Base-by-base conservation (phyloP, 2,797 vertebrate species). In the Melanotaenia nigrans region DNA sequence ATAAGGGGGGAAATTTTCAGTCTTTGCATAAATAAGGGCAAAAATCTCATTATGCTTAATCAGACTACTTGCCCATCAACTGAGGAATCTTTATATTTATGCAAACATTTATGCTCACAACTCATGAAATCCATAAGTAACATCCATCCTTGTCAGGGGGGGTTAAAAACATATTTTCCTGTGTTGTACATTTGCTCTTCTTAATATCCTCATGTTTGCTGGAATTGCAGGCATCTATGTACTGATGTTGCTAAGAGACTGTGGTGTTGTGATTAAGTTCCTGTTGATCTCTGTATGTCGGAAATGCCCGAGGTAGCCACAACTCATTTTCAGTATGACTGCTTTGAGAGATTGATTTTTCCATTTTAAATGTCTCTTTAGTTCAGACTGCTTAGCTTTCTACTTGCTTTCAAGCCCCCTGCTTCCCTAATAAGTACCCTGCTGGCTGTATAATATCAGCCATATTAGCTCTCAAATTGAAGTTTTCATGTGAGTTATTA, bases 211-310 rank as follows among this genome's bases (percentile, higher is more conserved):
- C 58, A 40, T 54, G 25, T 79, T 61, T 65, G 65, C 56, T 65
- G 38, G 54, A 65, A 58, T 58, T 70, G 51, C 30, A 55, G 22
- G n/a, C 16, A 36, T 66, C 49, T 47, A 47, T 18, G 65, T 61
- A 71, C 68, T 76, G 60, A 57, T 73, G 65, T 58, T 75, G 68
- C 72, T 64, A 33, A 64, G 63, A 72, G 66, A 77, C 53, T 24
- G 58, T n/a, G n/a, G 33, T 47, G 32, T 60, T 79, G 63, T 79
- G 56, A 83, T 85, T 66, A 72, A 66, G 38, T 71, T 67, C 61
- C 58, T 71, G 77, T 81, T 82, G 62, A 71, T 70, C 40, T 82
- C 73, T 78, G 53, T 69, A 64, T 71, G 42, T 79, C 71, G 81
- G 60, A 80, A 86, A 63, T 47, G 75, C 71, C 73, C 33, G 61